Percentiles rank a stretch among this genome's conserved stretches.
Conservation (phyloP, 2,888 invertebrate species). For the Ectemnius cavifrons region DNA sequence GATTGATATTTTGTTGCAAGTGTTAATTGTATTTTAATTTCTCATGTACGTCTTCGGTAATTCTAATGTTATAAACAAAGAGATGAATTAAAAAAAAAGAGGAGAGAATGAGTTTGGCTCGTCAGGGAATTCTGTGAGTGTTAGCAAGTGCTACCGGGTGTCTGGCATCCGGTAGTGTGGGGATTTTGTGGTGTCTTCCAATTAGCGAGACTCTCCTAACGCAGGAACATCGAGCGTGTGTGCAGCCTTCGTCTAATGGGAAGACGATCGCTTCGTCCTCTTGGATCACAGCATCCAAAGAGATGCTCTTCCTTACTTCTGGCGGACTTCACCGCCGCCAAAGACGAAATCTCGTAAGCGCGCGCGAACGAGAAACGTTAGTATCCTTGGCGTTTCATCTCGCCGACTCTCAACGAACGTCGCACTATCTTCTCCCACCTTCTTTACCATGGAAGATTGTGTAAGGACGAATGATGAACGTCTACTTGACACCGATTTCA, state of each 20-base stretch:
- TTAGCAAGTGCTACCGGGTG: conserved; percentile 53
- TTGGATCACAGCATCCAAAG: no score
- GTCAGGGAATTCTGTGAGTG: no score
- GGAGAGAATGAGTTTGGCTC: no score
- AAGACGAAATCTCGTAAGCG: conserved; percentile 46
- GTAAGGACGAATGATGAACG: no score
- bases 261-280: neutral
- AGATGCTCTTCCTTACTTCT: no score
- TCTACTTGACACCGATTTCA: no score
- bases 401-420: neutral
- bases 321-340: conserved; percentile 2
- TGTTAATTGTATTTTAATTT: no score
- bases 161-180: conserved; percentile 35
- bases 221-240: neutral
- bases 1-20: no score
- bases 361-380: conserved; percentile 25
- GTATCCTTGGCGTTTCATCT: conserved; percentile 9
- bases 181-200: conserved; percentile 47
- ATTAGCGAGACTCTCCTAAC: conserved; percentile 61
- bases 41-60: no score
- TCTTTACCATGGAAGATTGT: neutral
- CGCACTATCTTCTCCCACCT: neutral
- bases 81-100: no score
- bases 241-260: conserved; percentile 2
- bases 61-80: no score